Base-by-base conservation (phyloP, 2,113 vertebrate genomes). In the Heterocephalus glaber region DNA sequence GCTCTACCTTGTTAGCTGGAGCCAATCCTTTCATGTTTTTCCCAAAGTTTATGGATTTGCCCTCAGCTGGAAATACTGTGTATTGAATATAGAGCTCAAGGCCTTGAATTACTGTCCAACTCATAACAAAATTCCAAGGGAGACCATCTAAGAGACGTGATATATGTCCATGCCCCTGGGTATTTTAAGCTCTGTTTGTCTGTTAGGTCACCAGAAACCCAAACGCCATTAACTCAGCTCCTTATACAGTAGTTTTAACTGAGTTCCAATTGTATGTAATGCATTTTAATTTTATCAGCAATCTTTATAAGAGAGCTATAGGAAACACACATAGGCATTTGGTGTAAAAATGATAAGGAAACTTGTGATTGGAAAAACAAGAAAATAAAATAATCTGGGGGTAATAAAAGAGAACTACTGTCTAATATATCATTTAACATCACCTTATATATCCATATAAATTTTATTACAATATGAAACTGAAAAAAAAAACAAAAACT, bases 381-480 rank as follows among this genome's bases (percentile, higher is more conserved):
- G 33, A 65, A 89, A 89, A 58, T 58, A 87, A 54, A 76, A 54
- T 63, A 68, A 83, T 41, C 87, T 80, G 28, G 4, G 33, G 79
- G 49, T 86, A 74, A 82, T 44, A 22, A 94, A 95, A 90, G 33
- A 70, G 9, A 66, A 93, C 66, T 49, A 90, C 30, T 82, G 10
- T 65, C 60, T 95, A 79, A 72, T 13, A 26, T 26, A 79, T 86
- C 54, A 81, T 60, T 70, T 24, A 86, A 60, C 7, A 81, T 81
- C 54, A 87, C 52, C 82, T 68, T 87, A 87, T 3, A 65, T 17
- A 94, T 38, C 22, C n/a, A 74, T 5, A 56, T 91, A 92, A 88
- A 89, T 89, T 88, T 91, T 54, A 92, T 58, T 61, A 89, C 77
- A 83, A 79, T 61, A 47, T 66, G 86, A 92, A 91, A 89, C 47